A percentile compares a stretch with the other conserved stretches of the same genome.
Evolutionary conservation across 1,140 invertebrate species (phyloP).

Genomic region (Ridgeia piscesae): DNA sequence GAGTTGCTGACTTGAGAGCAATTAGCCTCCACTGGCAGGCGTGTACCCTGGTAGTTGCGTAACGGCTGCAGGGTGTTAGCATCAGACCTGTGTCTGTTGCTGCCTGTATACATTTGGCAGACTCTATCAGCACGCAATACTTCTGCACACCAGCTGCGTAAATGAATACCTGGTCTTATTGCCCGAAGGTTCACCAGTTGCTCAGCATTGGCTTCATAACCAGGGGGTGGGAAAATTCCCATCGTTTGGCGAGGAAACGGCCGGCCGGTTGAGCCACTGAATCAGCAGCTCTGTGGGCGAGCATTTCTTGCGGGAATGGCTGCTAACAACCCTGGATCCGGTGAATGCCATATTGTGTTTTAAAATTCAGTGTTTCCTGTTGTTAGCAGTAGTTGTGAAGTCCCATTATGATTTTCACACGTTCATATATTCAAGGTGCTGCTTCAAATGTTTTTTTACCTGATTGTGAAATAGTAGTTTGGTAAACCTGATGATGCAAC

Average conservation of each 20-base stretch:
- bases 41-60: neutral
- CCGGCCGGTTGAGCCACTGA: neutral
- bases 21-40: neutral
- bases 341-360: neutral
- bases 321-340: neutral
- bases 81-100: neutral
- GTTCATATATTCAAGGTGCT: neutral
- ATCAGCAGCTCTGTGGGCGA: neutral
- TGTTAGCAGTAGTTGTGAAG: neutral
- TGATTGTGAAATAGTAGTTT: too few relatives aligned
- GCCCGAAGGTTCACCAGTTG: neutral
- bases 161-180: neutral
- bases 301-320: neutral
- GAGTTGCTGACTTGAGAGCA: neutral
- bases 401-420: neutral
- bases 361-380: neutral
- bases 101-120: neutral
- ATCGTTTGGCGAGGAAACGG: neutral
- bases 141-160: neutral
- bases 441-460: too few relatives aligned
- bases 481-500: neutral
- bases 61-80: neutral
- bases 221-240: neutral
- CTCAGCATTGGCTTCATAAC: neutral
- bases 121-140: neutral